Evolutionary conservation across 2,797 vertebrate genomes (phyloP).

Genomic region (Muscicapa comitata): DNA sequence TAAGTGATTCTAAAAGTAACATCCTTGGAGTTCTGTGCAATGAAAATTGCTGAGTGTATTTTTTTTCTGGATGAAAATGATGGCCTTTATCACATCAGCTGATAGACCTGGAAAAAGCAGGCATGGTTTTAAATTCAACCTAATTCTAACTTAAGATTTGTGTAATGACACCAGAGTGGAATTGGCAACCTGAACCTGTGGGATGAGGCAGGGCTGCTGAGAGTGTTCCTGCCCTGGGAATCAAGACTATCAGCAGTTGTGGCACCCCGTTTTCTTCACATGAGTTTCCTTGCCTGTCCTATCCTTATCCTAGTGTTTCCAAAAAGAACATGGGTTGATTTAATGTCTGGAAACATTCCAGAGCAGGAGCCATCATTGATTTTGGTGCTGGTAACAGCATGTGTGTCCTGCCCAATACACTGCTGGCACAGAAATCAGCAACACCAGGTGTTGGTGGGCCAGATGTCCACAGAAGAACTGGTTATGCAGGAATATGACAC

Average conservation of each 20-base stretch:
- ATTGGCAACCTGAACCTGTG: not conserved
- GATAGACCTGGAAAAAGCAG: not conserved
- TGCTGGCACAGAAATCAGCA: not conserved
- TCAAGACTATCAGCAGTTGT: not conserved
- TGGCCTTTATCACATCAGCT: not conserved
- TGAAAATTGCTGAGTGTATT: rapidly evolving
- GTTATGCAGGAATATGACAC: not conserved
- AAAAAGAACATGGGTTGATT: not conserved
- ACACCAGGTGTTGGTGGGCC: not conserved
- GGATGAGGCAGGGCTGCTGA: not conserved
- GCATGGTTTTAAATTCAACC: not conserved
- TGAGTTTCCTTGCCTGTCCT: not conserved
- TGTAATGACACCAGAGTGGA: not conserved
- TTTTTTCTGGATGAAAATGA: not conserved
- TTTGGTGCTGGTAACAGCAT: not conserved
- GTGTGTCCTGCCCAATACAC: not conserved
- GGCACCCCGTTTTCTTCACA: no score
- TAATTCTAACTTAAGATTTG: not conserved
- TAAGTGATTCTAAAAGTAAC: not conserved
- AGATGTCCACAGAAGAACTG: not conserved
- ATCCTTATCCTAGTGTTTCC: not conserved
- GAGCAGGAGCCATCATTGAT: not conserved
- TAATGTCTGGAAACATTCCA: not conserved
- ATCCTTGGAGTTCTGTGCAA: not conserved
- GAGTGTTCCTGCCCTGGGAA: not conserved